Base-by-base conservation (phyloP, 2,888 invertebrate genomes). In the Leptopterna dolabrata region DNA sequence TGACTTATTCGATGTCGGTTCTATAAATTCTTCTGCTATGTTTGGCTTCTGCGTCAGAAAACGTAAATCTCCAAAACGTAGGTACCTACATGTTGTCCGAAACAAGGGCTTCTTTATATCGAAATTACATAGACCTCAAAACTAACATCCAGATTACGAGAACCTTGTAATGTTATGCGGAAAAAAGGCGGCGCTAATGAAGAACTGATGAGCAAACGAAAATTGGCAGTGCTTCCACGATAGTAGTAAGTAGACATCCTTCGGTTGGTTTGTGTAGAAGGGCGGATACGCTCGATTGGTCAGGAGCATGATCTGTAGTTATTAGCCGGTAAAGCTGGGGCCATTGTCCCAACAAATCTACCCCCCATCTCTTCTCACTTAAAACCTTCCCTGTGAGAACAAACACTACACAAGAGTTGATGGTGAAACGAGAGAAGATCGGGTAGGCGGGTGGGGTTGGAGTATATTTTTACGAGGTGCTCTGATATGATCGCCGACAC, bases 401-500 rank as follows among this genome's bases (percentile, higher is more conserved):
- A 87, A 87, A 87, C 87, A 87, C 78, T 51, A 86, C 70, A 24
- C 43, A 71, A 84, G 43, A 41, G 70, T 45, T 45, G 78, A 45
- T 41, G 36, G 36, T 73, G 84, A 71, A 73, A 27, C 70, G 41
- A 41, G 84, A 71, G 70, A n/a, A 43, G 36, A 24, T 41, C 16
- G 29, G 51, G n/a, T 55, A 13, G 82, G 41, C 76, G 27, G 76
- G 41, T 36, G 30, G 78, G 29, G 84, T 81, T 45, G 78, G 76
- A 76, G 84, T 51, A 84, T 84, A 87, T 87, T 87, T 87, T 87
- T 87, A 84, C 87, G 87, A 87, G 87, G 82, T 82, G 73, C 82
- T 81, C 76, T 85, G 87, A 87, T 87, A 87, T 87, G 87, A 87
- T 87, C 87, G 85, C 87, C 87, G 70, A 87, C 87, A 87, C 87